Base-by-base conservation (phyloP, 2,113 vertebrate species). In the Pithys albifrons region DNA sequence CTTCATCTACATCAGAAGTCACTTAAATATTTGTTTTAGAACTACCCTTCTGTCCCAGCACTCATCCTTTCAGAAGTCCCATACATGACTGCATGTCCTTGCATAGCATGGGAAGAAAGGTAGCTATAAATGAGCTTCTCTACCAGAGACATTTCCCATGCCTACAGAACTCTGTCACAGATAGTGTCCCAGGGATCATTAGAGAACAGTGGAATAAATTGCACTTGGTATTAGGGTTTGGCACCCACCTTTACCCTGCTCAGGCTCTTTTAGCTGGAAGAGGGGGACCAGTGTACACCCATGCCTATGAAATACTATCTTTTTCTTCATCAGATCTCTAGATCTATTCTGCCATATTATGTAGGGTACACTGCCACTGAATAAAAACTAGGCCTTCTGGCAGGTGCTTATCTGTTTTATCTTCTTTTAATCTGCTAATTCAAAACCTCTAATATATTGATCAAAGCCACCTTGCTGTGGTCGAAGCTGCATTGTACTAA, bases 31-130 rank as follows among this genome's bases (percentile, higher is more conserved):
- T 39, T 73, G 19, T 43, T 93, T 76, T 35, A 76, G 62, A 79
- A 27, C 19, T 18, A 77, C 3, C 2, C 14, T 11, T 82, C 52
- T 80, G 64, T 37, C 41, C 13, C 52, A 76, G 18, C 43, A 90
- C 16, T 55, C 22, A 52, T 33, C 10, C 18, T 55, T 72, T 88
- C 39, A 51, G 7, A 81, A 70, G 43, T 33, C 24, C 7, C 24
- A 25, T 3, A 14, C 0, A 1, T 35, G 22, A 89, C 6, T 4
- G 2, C 20, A 24, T 61, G 45, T 25, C 35, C 14, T 4, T 8
- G 33, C 23, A 43, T 0, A 59, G 39, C 39, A 64, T 39, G 11
- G 25, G 39, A 71, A 67, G 52, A 29, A 67, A 14, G 29, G 20
- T 29, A 27, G 35, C 39, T 74, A 39, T 45, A 83, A 65, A 7